phyloP scores from a whole-genome alignment of 2,888 invertebrate species.

The Amblyteles armatorius region DNA sequence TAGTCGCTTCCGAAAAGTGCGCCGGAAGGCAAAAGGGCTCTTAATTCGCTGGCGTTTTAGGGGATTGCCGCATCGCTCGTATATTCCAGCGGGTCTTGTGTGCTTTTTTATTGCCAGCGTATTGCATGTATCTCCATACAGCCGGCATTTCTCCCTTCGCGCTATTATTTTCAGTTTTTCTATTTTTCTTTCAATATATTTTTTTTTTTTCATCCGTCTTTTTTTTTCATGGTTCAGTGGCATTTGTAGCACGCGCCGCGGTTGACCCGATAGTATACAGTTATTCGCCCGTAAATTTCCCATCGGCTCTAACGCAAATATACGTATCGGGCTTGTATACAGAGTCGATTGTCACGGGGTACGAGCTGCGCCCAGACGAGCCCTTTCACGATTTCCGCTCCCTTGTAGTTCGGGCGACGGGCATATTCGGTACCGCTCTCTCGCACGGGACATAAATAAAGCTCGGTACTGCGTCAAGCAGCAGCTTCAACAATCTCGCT shows the following conservation, averaged over 20 bases:
- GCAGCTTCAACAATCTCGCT: constrained; percentile 1
- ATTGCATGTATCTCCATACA: constrained; percentile 12
- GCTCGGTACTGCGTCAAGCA: background rate
- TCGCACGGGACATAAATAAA: background rate
- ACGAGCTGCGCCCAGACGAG: constrained; percentile 24
- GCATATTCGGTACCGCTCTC: constrained; percentile 3
- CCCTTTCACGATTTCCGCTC: constrained; percentile 41
- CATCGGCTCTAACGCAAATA: constrained; percentile 73
- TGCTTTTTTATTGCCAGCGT: constrained; percentile 35
- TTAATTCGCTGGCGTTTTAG: constrained; percentile 43
- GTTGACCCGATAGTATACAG: constrained; percentile 72
- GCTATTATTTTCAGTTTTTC: constrained; percentile 54
- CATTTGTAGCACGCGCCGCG: constrained; percentile 55
- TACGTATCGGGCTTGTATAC: constrained; percentile 63
- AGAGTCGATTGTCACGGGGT: constrained; percentile 43
- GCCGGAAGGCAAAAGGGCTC: constrained; percentile 23
- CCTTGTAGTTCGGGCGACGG: constrained; percentile 5
- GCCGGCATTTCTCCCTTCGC: constrained; percentile 56
- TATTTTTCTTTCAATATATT: constrained; percentile 57
- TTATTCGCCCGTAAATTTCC: constrained; percentile 78
- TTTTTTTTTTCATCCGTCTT: constrained; percentile 31
- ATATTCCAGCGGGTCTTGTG: constrained; percentile 36
- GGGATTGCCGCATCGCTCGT: constrained; percentile 49
- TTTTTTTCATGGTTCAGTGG: constrained; percentile 31
- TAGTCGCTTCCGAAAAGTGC: background rate